phyloP scores from a whole-genome alignment of 1,140 invertebrate species.

The Panagrolaimus sp. region DNA sequence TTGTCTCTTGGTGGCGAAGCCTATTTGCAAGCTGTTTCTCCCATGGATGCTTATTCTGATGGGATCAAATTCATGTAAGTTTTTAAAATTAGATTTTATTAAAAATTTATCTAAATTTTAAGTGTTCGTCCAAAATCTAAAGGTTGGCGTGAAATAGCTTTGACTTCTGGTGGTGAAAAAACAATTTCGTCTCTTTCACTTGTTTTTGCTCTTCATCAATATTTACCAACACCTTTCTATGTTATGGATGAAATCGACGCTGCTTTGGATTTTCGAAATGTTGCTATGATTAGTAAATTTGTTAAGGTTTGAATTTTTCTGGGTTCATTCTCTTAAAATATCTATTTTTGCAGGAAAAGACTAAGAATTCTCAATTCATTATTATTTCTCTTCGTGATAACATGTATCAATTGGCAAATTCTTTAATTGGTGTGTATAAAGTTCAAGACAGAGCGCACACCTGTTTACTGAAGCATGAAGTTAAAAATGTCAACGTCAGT shows the following conservation, averaged over 20 bases:
- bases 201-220: constrained; percentile 95
- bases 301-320: constrained; percentile 68
- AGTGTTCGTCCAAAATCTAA: constrained; percentile 94
- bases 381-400: constrained; percentile 92
- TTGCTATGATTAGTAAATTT: constrained; percentile 94
- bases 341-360: constrained; percentile 69
- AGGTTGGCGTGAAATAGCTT: constrained; percentile 96
- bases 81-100: too few species aligned
- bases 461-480: too few species aligned
- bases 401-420: constrained; percentile 91
- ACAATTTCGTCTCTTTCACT: constrained; percentile 89
- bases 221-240: constrained; percentile 93
- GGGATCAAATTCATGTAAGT: too few species aligned
- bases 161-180: constrained; percentile 97
- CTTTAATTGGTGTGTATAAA: constrained; percentile 90
- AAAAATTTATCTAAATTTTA: too few species aligned
- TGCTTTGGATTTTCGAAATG: constrained; percentile 95
- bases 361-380: constrained; percentile 96
- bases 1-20: too few species aligned
- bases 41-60: too few species aligned
- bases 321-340: neutral
- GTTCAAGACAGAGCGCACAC: constrained; percentile 28
- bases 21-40: too few species aligned
- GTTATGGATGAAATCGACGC: constrained; percentile 99
- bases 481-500: too few species aligned